phyloP scores from a whole-genome alignment of 2,113 vertebrate genomes.

The Arizona elegans region DNA sequence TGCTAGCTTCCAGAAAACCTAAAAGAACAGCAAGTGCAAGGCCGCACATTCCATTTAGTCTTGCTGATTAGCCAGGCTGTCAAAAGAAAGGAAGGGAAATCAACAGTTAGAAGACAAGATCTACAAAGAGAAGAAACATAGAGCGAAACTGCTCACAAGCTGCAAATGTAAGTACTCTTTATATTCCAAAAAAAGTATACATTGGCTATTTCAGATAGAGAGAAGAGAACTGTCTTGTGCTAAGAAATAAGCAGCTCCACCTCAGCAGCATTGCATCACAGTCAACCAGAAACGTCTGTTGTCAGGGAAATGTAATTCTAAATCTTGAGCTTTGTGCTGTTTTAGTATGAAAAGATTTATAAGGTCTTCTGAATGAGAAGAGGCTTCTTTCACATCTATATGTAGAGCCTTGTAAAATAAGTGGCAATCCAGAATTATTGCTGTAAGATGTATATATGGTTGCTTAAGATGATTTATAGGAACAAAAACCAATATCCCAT shows the following conservation, averaged over 20 bases:
- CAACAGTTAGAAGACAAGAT: neutral
- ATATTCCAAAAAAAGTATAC: constrained; percentile 1
- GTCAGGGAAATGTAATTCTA: neutral
- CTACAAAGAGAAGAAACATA: neutral
- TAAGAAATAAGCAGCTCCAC: neutral
- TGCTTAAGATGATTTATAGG: neutral
- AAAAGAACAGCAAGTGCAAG: constrained; percentile 52
- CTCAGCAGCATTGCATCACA: neutral
- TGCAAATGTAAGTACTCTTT: constrained; percentile 53
- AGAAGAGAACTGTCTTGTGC: neutral
- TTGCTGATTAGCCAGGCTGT: constrained; percentile 42
- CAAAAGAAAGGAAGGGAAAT: constrained; percentile 39
- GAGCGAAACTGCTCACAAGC: accelerated
- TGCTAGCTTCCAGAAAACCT: constrained; percentile 27
- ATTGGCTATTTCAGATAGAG: neutral
- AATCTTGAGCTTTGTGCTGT: constrained; percentile 2
- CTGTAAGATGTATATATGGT: neutral
- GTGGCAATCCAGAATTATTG: constrained; percentile 3
- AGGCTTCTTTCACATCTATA: constrained; percentile 16
- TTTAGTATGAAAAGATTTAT: neutral
- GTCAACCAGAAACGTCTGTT: neutral
- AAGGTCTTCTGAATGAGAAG: neutral
- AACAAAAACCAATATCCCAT: neutral
- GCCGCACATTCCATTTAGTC: constrained; percentile 45
- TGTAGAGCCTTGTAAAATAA: constrained; percentile 4